phyloP scores from a whole-genome alignment of 2,888 invertebrate species.

The Dasypogon diadema region DNA sequence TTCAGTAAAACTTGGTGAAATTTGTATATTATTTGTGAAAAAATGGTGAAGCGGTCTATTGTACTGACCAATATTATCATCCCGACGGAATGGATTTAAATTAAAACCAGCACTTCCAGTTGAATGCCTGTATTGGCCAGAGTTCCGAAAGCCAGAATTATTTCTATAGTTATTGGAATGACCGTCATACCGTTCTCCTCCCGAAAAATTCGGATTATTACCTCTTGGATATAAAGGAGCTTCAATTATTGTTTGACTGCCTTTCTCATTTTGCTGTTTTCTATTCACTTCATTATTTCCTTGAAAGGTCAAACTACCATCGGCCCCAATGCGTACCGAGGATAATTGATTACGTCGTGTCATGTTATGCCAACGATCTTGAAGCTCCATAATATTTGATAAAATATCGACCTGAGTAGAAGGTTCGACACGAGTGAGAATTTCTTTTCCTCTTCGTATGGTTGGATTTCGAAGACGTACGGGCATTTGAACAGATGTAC shows the following conservation, averaged over 20 bases:
- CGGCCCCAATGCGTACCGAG: constrained; percentile 68
- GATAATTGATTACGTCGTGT: constrained; percentile 72
- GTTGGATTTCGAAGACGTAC: constrained; percentile 59
- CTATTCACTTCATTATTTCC: constrained; percentile 56
- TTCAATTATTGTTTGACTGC: constrained; percentile 63
- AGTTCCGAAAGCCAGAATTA: constrained; percentile 49
- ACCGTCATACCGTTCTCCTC: constrained; percentile 68
- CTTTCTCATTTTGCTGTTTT: constrained; percentile 35
- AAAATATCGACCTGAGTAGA: constrained; percentile 71
- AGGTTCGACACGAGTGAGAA: constrained; percentile 40
- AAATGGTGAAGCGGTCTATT: not conserved
- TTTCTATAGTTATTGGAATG: constrained; percentile 61
- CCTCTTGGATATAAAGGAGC: constrained; percentile 76
- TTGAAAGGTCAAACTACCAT: constrained; percentile 74
- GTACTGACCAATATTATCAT: constrained; percentile 8
- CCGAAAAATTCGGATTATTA: constrained; percentile 62
- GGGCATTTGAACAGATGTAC: constrained; percentile 67
- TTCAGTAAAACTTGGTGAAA: constrained; percentile 21
- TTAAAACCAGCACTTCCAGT: constrained; percentile 55
- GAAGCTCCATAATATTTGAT: constrained; percentile 77
- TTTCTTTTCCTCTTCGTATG: constrained; percentile 45
- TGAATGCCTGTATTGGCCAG: constrained; percentile 60
- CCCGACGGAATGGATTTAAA: constrained; percentile 48
- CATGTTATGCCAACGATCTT: constrained; percentile 78
- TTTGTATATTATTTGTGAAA: constrained; percentile 25